Evolutionary conservation across 2,797 vertebrate species (phyloP), one percentile per base, ranked within the genome.

Genomic region (Sebastolobus alascanus): DNA sequence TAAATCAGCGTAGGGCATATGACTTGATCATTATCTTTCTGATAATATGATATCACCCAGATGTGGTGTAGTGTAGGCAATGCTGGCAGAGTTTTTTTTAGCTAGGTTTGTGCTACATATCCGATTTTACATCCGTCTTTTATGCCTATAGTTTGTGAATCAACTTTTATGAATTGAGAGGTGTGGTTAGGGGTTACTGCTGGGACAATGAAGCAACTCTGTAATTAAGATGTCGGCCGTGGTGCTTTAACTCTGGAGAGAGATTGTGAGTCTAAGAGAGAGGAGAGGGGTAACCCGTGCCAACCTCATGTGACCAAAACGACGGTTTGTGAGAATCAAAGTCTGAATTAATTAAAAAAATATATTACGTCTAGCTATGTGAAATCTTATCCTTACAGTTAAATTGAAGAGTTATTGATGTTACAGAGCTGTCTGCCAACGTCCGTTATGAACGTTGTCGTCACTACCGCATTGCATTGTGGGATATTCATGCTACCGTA

Each of bases 161-260:
- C 38, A 79, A 66, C 80, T 68, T 76, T 82, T 73, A 75, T 69
- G 55, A 84, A 87, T 68, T 80, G 43, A 79, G 73, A 78, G 80
- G 56, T 69, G 80, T 82, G 67, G 74, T 85, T 75, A 60, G 18
- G 59, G 73, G 63, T 89, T 77, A 85, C 74, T 80, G 73, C 68
- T 68, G 74, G 63, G 46, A 59, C 52, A 85, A 78, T 84, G 54
- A 86, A 72, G 70, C 55, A 70, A 35, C 68, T 72, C 76, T 89
- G 63, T 90, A 83, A 87, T 90, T 81, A 89, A 70, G 55, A 67
- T 76, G 67, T 71, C 18, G 3, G 55, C 31, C 10, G 3, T 9
- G 13, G 46, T 25, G 37, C 68, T 86, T 58, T 73, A 52, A 61
- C 79, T 87, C 68, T 84, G 55, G 75, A 52, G 65, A 13, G 9